Percentiles rank a stretch among this genome's conserved stretches.
phyloP scores from a whole-genome alignment of 1,140 invertebrate species.

The Drosophila bifasciata region DNA sequence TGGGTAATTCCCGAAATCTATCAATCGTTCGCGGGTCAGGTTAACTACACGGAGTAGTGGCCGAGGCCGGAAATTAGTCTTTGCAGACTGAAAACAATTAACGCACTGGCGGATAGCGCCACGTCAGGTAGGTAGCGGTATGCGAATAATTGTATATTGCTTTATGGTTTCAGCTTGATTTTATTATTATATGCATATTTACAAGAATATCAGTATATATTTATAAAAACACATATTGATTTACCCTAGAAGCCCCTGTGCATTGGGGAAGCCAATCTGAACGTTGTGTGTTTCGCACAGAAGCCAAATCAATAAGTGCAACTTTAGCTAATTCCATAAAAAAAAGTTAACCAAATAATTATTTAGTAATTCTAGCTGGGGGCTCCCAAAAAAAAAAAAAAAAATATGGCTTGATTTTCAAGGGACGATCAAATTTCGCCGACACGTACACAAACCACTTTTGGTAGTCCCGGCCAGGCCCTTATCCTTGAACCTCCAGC shows the following conservation, averaged over 20 bases:
- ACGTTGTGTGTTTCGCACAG: slow-evolving; percentile 12
- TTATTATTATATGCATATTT: slow-evolving; percentile 13
- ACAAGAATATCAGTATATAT: slow-evolving; percentile 1
- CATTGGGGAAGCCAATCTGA: slow-evolving; percentile 16
- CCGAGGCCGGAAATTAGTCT: slow-evolving; percentile 59
- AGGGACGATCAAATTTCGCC: slow-evolving; percentile 60
- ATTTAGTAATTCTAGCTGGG: slow-evolving; percentile 61
- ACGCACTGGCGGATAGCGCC: slow-evolving; percentile 19
- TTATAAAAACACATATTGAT: background rate
- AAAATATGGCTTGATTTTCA: slow-evolving; percentile 54
- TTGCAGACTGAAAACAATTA: slow-evolving; percentile 77
- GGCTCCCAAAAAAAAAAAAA: slow-evolving; percentile 37
- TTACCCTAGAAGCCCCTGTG: slow-evolving; percentile 5
- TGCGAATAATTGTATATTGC: background rate
- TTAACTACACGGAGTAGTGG: slow-evolving; percentile 21
- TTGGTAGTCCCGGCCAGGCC: slow-evolving; percentile 35
- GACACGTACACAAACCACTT: slow-evolving; percentile 47
- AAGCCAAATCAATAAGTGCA: slow-evolving; percentile 65
- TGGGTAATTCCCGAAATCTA: slow-evolving; percentile 66
- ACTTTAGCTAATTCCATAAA: slow-evolving; percentile 39
- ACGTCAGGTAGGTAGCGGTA: slow-evolving; percentile 10
- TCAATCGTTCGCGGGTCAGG: slow-evolving; percentile 49
- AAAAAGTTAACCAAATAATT: slow-evolving; percentile 30
- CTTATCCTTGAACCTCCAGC: slow-evolving; percentile 76
- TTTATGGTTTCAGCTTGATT: background rate